Percentiles rank a stretch among this genome's conserved stretches.
phyloP scores from a whole-genome alignment of 2,888 invertebrate genomes.

The Beris morrisii region DNA sequence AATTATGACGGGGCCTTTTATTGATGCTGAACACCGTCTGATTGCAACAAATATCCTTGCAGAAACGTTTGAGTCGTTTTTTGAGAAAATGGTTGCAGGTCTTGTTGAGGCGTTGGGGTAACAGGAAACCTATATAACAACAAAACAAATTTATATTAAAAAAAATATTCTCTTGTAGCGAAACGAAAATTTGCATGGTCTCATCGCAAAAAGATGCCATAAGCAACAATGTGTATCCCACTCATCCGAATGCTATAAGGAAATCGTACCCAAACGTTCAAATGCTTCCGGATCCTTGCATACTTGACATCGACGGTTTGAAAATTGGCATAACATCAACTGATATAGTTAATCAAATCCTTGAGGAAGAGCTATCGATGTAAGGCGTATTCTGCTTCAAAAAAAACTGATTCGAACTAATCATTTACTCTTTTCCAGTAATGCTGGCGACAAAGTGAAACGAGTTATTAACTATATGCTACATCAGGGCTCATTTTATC shows the following conservation, averaged over 20 bases:
- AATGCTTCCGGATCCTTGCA: constrained; percentile 79
- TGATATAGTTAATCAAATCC: constrained; percentile 81
- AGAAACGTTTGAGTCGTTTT: constrained; percentile 73
- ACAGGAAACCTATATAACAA: constrained; percentile 39
- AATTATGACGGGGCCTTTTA: constrained; percentile 82
- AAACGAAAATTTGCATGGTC: constrained; percentile 72
- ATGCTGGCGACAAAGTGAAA: constrained; percentile 69
- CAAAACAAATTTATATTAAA: constrained; percentile 34
- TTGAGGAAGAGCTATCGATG: constrained; percentile 76
- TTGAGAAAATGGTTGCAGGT: constrained; percentile 69
- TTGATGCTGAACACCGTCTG: constrained; percentile 70
- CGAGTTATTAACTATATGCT: constrained; percentile 75
- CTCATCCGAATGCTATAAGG: constrained; percentile 69
- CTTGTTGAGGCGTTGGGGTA: constrained; percentile 68
- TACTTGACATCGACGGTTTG: constrained; percentile 75
- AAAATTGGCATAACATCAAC: constrained; percentile 78
- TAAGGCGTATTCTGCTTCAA: constrained; percentile 53
- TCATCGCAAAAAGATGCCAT: constrained; percentile 78
- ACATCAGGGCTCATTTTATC: constrained; percentile 78
- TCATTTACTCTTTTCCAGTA: constrained; percentile 46
- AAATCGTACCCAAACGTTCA: constrained; percentile 65
- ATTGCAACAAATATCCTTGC: constrained; percentile 64
- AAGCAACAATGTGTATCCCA: constrained; percentile 80
- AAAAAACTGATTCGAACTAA: constrained; percentile 3
- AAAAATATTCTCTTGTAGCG: constrained; percentile 45